Evolutionary conservation across 2,113 vertebrate species (phyloP).

Genomic region (Regulus satrapa): DNA sequence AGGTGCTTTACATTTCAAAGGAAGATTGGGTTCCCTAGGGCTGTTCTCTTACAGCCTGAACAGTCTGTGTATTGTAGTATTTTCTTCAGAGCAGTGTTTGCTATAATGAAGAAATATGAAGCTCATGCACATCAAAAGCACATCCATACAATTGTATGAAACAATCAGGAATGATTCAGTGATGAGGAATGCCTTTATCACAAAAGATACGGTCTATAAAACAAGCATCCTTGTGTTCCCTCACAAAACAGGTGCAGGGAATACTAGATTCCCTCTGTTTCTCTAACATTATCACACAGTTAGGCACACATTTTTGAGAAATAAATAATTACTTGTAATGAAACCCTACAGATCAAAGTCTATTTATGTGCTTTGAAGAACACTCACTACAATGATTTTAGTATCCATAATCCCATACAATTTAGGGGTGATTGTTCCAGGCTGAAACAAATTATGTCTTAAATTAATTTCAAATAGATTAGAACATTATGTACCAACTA

Average conservation of each 20-base stretch:
- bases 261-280: not conserved
- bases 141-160: not conserved
- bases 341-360: conserved; percentile 30
- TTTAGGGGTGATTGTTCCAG: not conserved
- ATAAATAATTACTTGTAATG: not conserved
- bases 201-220: not conserved
- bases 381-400: not conserved
- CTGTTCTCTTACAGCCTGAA: not conserved
- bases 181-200: not conserved
- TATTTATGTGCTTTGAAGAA: not conserved
- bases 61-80: not conserved
- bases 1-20: conserved; percentile 32
- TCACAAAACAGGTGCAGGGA: not conserved
- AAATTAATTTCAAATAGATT: not conserved
- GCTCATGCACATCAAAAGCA: not conserved
- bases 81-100: not conserved
- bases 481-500: not conserved
- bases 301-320: not conserved
- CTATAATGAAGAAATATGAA: not conserved
- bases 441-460: not conserved
- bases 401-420: not conserved
- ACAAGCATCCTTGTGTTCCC: not conserved
- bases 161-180: not conserved
- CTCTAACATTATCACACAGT: not conserved
- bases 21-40: not conserved